Evolutionary conservation across 2,113 vertebrate genomes (phyloP).

Genomic region (Delphinapterus leucas): DNA sequence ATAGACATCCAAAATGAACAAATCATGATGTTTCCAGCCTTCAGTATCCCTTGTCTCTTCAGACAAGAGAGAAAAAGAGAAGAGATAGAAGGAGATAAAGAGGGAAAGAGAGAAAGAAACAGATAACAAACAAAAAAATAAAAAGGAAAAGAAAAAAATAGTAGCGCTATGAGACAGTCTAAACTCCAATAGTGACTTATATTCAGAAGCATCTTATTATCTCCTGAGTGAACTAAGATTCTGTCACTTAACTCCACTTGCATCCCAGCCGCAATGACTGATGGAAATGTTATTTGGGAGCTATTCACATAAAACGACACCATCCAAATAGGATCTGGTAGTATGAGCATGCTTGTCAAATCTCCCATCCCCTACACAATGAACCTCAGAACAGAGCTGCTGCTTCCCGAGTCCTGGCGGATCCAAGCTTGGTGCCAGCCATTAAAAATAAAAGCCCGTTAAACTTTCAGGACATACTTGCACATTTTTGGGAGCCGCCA

Average conservation of each 20-base stretch:
- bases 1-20: not conserved
- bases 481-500: constrained; percentile 69
- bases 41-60: not conserved
- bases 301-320: constrained; percentile 50
- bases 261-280: not conserved
- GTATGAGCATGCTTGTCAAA: constrained; percentile 41
- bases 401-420: not conserved
- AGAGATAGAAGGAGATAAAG: too few relatives aligned
- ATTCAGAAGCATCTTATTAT: constrained; percentile 34
- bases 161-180: not conserved
- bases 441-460: constrained; percentile 61
- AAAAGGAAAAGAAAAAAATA: not conserved
- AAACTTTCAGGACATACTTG: constrained; percentile 70
- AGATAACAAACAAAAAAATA: not conserved
- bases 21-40: not conserved
- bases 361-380: not conserved
- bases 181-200: not conserved
- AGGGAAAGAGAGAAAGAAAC: not conserved
- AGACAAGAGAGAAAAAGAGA: not conserved
- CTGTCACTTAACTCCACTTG: constrained; percentile 35
- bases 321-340: not conserved
- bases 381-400: not conserved
- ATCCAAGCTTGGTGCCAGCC: not conserved
- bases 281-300: constrained; percentile 48
- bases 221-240: constrained; percentile 36